Base-by-base conservation (phyloP, 2,113 vertebrate species). In the Melanostigma gelatinosum region DNA sequence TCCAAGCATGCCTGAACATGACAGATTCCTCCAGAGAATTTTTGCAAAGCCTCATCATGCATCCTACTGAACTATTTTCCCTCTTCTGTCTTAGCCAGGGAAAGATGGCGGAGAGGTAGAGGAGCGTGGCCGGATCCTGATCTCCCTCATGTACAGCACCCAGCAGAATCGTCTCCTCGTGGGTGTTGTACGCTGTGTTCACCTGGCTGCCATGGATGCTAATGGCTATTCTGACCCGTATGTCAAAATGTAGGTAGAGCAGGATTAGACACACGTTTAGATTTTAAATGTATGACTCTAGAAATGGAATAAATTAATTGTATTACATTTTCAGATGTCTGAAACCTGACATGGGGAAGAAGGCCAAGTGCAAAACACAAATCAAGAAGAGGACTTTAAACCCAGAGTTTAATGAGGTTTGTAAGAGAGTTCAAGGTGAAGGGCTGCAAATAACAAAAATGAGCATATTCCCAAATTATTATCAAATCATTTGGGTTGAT, bases 331-430 rank as follows among this genome's bases (percentile, higher is more conserved):
- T 77, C 79, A 99, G 97, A 79, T 97, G 95, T 90, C 95, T 99
- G 91, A 99, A 98, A 90, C 98, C 98, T 3, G 98, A 99, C 92
- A 98, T 99, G 96, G 98, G 98, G 9, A 99, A 99, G 89, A 99
- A 99, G 83, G 97, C 95, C 63, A 99, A 99, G 89, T 95, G 96
- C 90, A 99, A 99, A 96, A 99, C 98, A 0, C 97, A 98, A 90
- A 99, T 98, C 80, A 99, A 99, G 91, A 99, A 99, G 95, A 99
- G 98, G 93, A 99, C 98, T 0, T 91, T 99, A 83, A 99, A 99
- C 72, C 98, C 98, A 0, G 98, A 99, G 84, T 99, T 97, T 92
- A 99, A 99, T 8, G 98, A 99, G 96, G 98, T 99, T 79, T 57
- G 91, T 82, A 24, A 27, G 40, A 55, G 6, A 63, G 8, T 44